Evolutionary conservation across 2,888 invertebrate species (phyloP), one percentile per base, ranked within the genome.

Genomic region (Formica aserva): DNA sequence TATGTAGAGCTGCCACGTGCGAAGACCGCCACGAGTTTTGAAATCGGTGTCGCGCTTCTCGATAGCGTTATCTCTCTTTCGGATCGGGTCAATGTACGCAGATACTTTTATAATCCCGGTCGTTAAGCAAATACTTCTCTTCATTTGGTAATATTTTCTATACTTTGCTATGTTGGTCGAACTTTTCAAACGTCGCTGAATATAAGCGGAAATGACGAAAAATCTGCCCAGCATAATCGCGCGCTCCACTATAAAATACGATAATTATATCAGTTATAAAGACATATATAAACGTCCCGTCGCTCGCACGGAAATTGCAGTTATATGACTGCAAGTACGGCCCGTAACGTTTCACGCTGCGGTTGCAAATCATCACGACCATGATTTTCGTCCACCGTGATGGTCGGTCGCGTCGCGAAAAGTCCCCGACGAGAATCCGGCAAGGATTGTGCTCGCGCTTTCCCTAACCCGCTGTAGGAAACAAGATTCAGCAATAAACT

Each of bases 1-100:
- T 48, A n/a, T 26, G 1, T 4, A 60, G 15, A 22, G 13, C 35
- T 71, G 52, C 35, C 22, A 52, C 18, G n/a, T 38, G 52, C 52
- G 35, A 76, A 72, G 63, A 57, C 63, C 63, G 63, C 48, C 52
- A 48, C 22, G 57, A 71, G 76, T 89, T 86, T 89, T 75, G 85
- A 86, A 86, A 89, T 84, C 83, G 63, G 18, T 74, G 74, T 85
- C 82, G 69, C 41, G 18, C 32, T n/a, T 76, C 62, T 76, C 57
- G 89, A 89, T 89, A 89, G 81, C 67, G 41, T 55, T 88, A 89
- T 89, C 89, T 86, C 85, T 84, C 66, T 69, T 55, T 48, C 57
- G 71, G 65, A 84, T 84, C 84, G 72, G 88, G 88, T 89, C 89
- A 89, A 89, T 38, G 89, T 84, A 85, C 89, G 78, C 63, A 60